Evolutionary conservation across 2,888 invertebrate species (phyloP).

Genomic region (Volucella inflata): DNA sequence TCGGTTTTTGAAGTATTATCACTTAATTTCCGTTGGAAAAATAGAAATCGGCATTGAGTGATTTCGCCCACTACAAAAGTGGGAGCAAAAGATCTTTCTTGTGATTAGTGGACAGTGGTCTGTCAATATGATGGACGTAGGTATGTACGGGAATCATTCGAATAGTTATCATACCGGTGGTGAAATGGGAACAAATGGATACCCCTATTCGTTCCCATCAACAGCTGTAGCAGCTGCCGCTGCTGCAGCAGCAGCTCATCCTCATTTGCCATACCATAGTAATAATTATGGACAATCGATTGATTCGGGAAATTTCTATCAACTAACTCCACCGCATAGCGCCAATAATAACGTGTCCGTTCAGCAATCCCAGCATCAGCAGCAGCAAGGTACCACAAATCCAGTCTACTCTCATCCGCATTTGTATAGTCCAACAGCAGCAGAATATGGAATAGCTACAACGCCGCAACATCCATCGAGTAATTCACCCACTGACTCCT

Average conservation of each 20-base stretch:
- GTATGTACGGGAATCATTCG: slow-evolving; percentile 84
- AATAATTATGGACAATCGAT: slow-evolving; percentile 78
- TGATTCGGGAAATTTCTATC: slow-evolving; percentile 78
- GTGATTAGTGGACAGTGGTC: slow-evolving; percentile 67
- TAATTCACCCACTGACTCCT: slow-evolving; percentile 82
- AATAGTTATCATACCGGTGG: slow-evolving; percentile 80
- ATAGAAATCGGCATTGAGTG: slow-evolving; percentile 13
- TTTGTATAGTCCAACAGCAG: slow-evolving; percentile 83
- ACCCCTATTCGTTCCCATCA: slow-evolving; percentile 80
- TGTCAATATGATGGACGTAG: slow-evolving; percentile 84
- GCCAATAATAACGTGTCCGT: slow-evolving; percentile 57
- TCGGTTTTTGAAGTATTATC: slow-evolving; percentile 17
- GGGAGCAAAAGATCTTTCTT: slow-evolving; percentile 34
- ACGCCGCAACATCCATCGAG: slow-evolving; percentile 82
- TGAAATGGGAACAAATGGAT: slow-evolving; percentile 79
- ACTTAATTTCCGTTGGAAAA: neutral
- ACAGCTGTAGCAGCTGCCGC: slow-evolving; percentile 75
- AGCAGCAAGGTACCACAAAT: slow-evolving; percentile 77
- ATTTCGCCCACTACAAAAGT: slow-evolving; percentile 27
- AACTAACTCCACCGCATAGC: slow-evolving; percentile 76
- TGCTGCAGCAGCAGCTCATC: slow-evolving; percentile 77
- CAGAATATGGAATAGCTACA: slow-evolving; percentile 82
- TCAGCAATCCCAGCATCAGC: slow-evolving; percentile 73
- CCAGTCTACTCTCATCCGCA: slow-evolving; percentile 82
- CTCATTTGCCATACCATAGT: slow-evolving; percentile 78